These are phyloP conservation scores for Ceryle rudis DNA, from an alignment of 2,797 vertebrate genomes.

Conservation along the genomic window DNA sequence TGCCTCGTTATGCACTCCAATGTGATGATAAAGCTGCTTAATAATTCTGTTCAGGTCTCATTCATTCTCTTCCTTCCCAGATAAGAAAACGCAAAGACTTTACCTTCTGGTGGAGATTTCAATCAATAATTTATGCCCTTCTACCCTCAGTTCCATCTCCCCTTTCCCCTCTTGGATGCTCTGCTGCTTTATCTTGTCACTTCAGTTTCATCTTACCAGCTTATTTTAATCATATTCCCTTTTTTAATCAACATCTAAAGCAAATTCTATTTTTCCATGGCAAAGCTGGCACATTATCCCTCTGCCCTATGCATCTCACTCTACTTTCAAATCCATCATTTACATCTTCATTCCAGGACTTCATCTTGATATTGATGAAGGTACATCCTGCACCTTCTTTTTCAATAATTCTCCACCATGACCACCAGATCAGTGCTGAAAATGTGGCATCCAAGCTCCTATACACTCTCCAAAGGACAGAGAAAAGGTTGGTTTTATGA, in stretches of 20 bases:
- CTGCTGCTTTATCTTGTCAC: conserved; percentile 37
- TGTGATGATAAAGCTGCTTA: conserved; percentile 32
- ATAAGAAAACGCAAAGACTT: conserved; percentile 32
- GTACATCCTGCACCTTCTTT: neutral
- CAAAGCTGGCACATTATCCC: neutral
- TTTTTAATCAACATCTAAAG: neutral
- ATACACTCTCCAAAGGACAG: neutral
- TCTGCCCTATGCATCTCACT: neutral
- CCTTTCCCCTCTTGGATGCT: neutral
- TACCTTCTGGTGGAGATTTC: conserved; percentile 2
- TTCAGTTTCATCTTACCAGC: conserved; percentile 30
- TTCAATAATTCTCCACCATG: neutral
- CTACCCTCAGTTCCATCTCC: neutral
- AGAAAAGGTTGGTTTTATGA: neutral
- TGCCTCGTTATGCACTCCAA: conserved; percentile 58
- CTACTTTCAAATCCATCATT: neutral
- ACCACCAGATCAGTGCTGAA: neutral
- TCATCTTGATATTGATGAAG: neutral
- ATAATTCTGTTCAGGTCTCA: neutral
- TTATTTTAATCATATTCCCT: neutral
- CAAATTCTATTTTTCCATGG: neutral
- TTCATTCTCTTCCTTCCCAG: neutral
- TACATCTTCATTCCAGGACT: neutral
- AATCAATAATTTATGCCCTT: conserved; percentile 32
- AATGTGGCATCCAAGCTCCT: neutral